Base-by-base conservation (phyloP, 2,888 invertebrate genomes). In the Diabrotica balteata region DNA sequence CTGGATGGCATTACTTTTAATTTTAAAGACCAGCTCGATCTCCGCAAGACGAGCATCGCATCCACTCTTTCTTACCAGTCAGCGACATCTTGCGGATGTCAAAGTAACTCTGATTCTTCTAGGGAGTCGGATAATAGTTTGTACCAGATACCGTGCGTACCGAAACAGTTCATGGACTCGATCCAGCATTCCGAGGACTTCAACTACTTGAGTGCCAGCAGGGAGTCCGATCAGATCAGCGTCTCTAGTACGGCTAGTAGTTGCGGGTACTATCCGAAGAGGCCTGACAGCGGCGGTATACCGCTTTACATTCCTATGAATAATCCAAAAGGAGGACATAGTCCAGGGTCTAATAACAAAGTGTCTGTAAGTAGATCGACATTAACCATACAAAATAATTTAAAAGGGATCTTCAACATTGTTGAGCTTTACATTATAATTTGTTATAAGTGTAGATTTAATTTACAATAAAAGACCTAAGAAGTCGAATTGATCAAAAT, bases 161-260 rank as follows among this genome's bases (percentile, higher is more conserved):
- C 88, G 59, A 87, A 86, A 75, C 86, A 86, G 67, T 85, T 87
- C 76, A 85, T 86, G 84, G 88, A 88, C 74, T 84, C 86, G 67
- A 87, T 87, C 80, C 86, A 85, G 75, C 85, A 86, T 76, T 87
- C 88, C 53, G 89, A 89, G 75, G 88, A 89, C 75, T 78, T 87
- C 74, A 79, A 81, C 67, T 84, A 80, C 72, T 73, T 86, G 73
- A 86, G 85, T 75, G 83, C 84, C 59, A 84, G 83, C 69, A 83
- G 88, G 69, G 89, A 89, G 76, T 85, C 86, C 46, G 89, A 90
- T 78, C 88, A 88, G 80, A 86, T 89, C 78, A 89, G 89, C 80
- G 83, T 89, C 69, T 88, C 88, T 51, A 88, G 88, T 9, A 86
- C 86, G 5, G 86, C 88, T 17, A 89, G 89, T 62, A 89, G 89